Evolutionary conservation across 2,113 vertebrate species (phyloP), one percentile per base, ranked within the genome.

Genomic region (Rhombomys opimus): DNA sequence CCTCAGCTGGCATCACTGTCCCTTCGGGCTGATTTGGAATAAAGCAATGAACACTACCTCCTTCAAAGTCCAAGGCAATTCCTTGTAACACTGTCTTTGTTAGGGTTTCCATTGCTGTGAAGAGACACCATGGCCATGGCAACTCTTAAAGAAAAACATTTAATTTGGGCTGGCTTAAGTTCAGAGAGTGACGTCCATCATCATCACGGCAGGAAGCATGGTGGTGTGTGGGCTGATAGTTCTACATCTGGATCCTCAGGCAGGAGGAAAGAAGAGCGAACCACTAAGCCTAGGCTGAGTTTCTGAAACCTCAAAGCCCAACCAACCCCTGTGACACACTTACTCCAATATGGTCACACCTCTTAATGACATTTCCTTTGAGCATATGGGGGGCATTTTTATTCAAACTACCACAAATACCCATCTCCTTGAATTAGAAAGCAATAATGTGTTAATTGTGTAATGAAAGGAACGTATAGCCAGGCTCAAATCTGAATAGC

Each of bases 401-500:
- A 38, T 82, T 82, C n/a, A 82, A 61, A 82, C 1, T 22, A 61
- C 12, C 20, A 59, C 35, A 59, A 82, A 59, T 82, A 61, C 12
- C 87, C 25, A 94, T 38, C 0, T 5, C 4, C 5, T 65, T 65
- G 25, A 46, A 68, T 84, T 78, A 92, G 88, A 93, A 92, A 95
- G 32, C 38, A 52, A 22, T 6, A 23, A 15, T 70, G 35, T 59
- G 87, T 80, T 87, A 94, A 82, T 93, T 25, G 41, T 89, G 76
- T 61, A 78, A 87, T 65, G 91, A 93, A 95, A 89, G 41, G 41
- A 89, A 77, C 27, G 18, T 15, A 72, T 35, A 84, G 22, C 73
- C 78, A 20, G 57, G 72, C n/a, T 95, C 54, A 93, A 73, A 89
- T 77, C 76, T 52, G 75, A 54, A 93, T 87, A 91, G 54, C 41